Evolutionary conservation across 1,140 invertebrate genomes (phyloP), one percentile per base, ranked within the genome.

Genomic region (Micrasema minimum): DNA sequence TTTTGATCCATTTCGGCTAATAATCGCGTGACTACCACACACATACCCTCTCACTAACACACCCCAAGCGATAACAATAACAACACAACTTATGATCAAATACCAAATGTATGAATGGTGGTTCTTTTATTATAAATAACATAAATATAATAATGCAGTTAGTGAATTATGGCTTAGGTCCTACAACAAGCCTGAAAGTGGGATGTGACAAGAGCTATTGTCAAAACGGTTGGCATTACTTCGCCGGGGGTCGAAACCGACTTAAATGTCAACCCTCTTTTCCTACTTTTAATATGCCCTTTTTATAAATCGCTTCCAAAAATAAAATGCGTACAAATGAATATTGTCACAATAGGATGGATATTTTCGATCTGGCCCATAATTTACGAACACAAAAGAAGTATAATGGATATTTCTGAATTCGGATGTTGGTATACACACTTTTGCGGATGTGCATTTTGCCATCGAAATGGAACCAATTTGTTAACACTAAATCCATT

Each of bases 131-230:
- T 66, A 71, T 67, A 70, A 66, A 37, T 66, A 70, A 70, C 68
- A 70, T 71, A 74, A 74, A 74, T 74, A 74, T 71, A 74, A 67
- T 74, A 74, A 74, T 74, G 64, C 67, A 66, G 46, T 53, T 71
- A 62, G 67, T 64, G 67, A 69, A 70, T 70, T 74, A 66, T 74
- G 67, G 35, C 65, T 41, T 51, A 31, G 46, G 18, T 35, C 41
- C 2, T 37, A 18, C 35, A 45, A 38, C 23, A 68, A 4, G 4
- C 38, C n/a, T 16, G 12, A 16, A 43, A 57, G 50, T 16, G 50
- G 41, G 31, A 26, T 18, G 41, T 55, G 12, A 57, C 37, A 45
- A 9, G 46, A 11, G n/a, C 10, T 18, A 43, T 68, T 68, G 48
- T 68, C 23, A 23, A 16, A 22, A 23, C 38, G 46, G 41, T 46